Base-by-base conservation (phyloP, 2,797 vertebrate species). In the Anabas testudineus region DNA sequence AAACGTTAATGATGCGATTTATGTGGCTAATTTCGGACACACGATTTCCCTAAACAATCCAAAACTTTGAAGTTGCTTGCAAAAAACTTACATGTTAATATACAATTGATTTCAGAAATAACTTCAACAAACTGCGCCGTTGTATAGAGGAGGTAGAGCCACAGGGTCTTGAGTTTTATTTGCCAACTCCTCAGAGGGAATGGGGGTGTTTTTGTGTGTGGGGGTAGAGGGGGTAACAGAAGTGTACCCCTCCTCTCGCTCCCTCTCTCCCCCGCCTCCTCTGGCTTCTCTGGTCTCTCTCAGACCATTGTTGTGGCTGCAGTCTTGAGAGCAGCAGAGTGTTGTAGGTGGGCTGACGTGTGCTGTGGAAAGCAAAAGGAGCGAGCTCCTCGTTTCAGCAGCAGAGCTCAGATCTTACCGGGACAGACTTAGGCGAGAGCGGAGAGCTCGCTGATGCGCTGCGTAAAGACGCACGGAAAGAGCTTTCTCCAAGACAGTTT, bases 231-330 rank as follows among this genome's bases (percentile, higher is more conserved):
- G 86, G 80, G 85, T 71, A 70, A 81, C 74, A 72, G 78, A 82
- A 65, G 76, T 66, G 55, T 67, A 76, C 71, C 67, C 79, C 76
- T 71, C 68, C 78, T 13, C 64, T 1, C 57, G 36, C 15, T 16
- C 57, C 6, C 22, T 8, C 22, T 16, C 48, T 26, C 41, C 47
- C 36, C 52, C 19, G 16, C 42, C 26, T 51, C 10, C 41, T 4
- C 10, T 3, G 1, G 16, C 19, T 10, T 71, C 54, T 53, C 78
- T 62, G 51, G 72, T 66, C 30, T 52, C 82, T 78, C 90, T 90
- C 87, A 88, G 74, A 84, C 92, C 88, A 94, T 94, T 94, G 93
- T 94, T 92, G 91, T 90, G 90, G 73, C 81, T 87, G 90, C 82
- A 69, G 82, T 85, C 51, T 78, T 43, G 46, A 68, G 78, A 76